These are phyloP conservation scores for Caretta caretta DNA, from an alignment of 2,113 vertebrate genomes.

Conservation along the genomic window DNA sequence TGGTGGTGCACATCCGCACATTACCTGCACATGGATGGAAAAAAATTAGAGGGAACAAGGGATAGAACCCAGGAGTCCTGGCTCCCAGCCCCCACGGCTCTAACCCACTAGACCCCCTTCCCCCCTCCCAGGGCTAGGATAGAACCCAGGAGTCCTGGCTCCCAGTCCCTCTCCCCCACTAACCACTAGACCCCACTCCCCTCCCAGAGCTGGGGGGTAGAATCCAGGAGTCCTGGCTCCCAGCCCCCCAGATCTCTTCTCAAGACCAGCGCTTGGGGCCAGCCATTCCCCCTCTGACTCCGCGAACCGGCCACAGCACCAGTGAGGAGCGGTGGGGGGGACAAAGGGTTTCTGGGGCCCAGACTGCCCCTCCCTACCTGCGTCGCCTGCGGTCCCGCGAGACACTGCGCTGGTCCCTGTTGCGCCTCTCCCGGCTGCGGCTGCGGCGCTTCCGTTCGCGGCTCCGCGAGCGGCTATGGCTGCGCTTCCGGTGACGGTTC, in stretches of 20 bases:
- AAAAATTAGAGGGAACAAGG: too few species aligned
- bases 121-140: too few species aligned
- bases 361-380: neutral
- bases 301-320: neutral
- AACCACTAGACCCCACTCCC: too few species aligned
- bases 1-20: too few species aligned
- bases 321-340: neutral
- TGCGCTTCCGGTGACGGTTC: slow-evolving; percentile 90
- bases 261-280: neutral
- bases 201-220: too few species aligned
- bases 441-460: slow-evolving; percentile 88
- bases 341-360: neutral
- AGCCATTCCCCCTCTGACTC: neutral
- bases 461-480: slow-evolving; percentile 90
- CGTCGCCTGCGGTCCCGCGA: slow-evolving; percentile 74
- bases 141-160: neutral
- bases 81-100: too few species aligned
- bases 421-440: slow-evolving; percentile 90
- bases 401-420: slow-evolving; percentile 79
- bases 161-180: too few species aligned
- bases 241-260: neutral
- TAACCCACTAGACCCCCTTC: too few species aligned
- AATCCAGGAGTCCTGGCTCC: neutral
- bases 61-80: too few species aligned
- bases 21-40: too few species aligned